These are phyloP conservation scores for Cassiopea andromeda DNA, from an alignment of 30 jellyfish, hydroid and myxozoan species.

Conservation along the genomic window DNA sequence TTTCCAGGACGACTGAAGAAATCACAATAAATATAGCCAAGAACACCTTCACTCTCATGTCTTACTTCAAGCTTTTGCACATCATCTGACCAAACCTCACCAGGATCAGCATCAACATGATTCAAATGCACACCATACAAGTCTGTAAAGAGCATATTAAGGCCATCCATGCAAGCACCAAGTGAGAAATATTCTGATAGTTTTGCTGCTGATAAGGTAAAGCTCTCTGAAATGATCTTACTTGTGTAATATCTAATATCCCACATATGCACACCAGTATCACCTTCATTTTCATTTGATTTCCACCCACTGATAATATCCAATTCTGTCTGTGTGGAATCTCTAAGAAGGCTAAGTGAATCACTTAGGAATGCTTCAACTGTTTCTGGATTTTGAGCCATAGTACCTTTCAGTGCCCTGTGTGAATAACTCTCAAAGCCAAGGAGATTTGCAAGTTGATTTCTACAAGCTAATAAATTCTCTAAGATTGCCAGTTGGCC, in stretches of 20 bases:
- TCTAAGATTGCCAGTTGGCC: constrained; percentile 62
- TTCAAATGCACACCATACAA: constrained; percentile 77
- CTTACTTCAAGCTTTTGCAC: constrained; percentile 83
- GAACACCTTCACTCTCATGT: constrained; percentile 86
- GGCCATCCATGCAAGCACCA: constrained; percentile 97
- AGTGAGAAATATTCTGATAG: constrained; percentile 82
- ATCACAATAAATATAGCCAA: constrained; percentile 94
- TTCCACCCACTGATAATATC: constrained; percentile 59
- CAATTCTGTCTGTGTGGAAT: constrained; percentile 61
- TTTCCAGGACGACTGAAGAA: constrained; percentile 84
- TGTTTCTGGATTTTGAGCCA: constrained; percentile 86
- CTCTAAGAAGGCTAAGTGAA: constrained; percentile 52
- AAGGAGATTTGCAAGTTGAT: constrained; percentile 75
- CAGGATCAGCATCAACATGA: constrained; percentile 67
- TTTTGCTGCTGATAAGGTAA: constrained; percentile 64
- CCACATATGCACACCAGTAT: constrained; percentile 69
- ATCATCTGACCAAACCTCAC: constrained; percentile 95
- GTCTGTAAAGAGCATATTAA: constrained; percentile 64
- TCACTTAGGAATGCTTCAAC: constrained; percentile 68
- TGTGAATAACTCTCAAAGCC: constrained; percentile 88
- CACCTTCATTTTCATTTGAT: constrained; percentile 26
- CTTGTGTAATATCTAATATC: constrained; percentile 85
- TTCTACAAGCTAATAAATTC: constrained; percentile 66
- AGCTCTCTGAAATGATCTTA: constrained; percentile 64
- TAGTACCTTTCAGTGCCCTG: constrained; percentile 85